These are phyloP conservation scores for Gallinago jamesoni DNA, from an alignment of 2,113 vertebrate species.

Conservation along the genomic window DNA sequence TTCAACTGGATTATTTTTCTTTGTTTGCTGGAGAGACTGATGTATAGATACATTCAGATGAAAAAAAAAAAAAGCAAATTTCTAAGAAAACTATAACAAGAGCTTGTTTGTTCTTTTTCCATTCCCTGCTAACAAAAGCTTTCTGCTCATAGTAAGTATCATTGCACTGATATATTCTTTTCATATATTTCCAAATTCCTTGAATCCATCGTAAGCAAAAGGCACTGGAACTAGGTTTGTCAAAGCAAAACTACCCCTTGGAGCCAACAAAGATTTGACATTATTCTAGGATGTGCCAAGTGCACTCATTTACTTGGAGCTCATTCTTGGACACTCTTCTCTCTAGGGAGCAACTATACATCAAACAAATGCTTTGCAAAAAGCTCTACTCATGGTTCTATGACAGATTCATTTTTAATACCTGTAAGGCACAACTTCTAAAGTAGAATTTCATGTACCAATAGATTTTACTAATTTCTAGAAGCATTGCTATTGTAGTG, in stretches of 20 bases:
- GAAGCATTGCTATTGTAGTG: background rate
- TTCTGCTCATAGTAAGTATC: background rate
- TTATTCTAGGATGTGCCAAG: constrained; percentile 7
- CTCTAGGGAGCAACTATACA: constrained; percentile 22
- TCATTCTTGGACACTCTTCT: background rate
- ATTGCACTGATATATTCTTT: background rate
- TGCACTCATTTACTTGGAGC: background rate
- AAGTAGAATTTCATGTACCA: constrained; percentile 16
- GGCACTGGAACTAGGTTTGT: constrained; percentile 21
- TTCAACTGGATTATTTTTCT: background rate
- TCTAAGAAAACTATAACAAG: background rate
- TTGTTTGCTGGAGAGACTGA: background rate
- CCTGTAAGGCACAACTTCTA: background rate
- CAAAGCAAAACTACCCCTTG: constrained; percentile 38
- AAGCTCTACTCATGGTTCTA: background rate
- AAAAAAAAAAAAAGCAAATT: background rate
- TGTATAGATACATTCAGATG: background rate
- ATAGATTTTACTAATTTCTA: constrained; percentile 48
- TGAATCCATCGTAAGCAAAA: constrained; percentile 1
- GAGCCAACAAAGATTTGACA: background rate
- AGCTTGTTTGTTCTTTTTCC: background rate
- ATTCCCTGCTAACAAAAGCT: background rate
- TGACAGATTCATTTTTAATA: constrained; percentile 64
- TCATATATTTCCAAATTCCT: constrained; percentile 36
- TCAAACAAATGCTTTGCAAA: constrained; percentile 52